phyloP scores from a whole-genome alignment of 2,888 invertebrate species.

The Ophion ventricosus region DNA sequence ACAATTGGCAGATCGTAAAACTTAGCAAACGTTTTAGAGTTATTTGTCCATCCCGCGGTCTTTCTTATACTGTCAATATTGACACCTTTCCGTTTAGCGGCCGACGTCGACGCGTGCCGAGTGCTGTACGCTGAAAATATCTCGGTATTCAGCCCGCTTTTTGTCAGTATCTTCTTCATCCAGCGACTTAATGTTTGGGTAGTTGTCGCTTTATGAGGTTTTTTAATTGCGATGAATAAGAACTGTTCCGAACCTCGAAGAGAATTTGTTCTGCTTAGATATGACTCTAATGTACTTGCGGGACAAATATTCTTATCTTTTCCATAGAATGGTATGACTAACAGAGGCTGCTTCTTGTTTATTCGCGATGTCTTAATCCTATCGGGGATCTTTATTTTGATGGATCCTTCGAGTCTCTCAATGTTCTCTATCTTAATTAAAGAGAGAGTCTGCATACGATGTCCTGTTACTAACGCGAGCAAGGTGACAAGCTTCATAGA shows the following conservation, averaged over 20 bases:
- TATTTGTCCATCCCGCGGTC: too few relatives aligned
- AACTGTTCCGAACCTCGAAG: not conserved
- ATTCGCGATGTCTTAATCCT: not conserved
- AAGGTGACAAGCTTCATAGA: conserved; percentile 53
- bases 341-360: not conserved
- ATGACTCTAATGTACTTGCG: not conserved
- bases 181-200: conserved; percentile 61
- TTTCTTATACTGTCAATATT: too few relatives aligned
- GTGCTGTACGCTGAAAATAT: conserved; percentile 70
- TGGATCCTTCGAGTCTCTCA: not conserved
- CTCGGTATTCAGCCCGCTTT: conserved; percentile 69
- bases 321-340: not conserved
- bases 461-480: conserved; percentile 61
- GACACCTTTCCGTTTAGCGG: conserved; percentile 67
- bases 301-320: not conserved
- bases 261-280: not conserved
- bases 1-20: too few relatives aligned
- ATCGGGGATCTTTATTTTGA: not conserved
- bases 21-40: too few relatives aligned
- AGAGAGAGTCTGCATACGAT: conserved; percentile 64
- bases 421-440: conserved; percentile 61
- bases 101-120: conserved; percentile 71
- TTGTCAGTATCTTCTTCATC: conserved; percentile 46
- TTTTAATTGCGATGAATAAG: conserved; percentile 54
- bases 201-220: conserved; percentile 43